phyloP scores from a whole-genome alignment of 2,888 invertebrate genomes.

The Athalia rosae region DNA sequence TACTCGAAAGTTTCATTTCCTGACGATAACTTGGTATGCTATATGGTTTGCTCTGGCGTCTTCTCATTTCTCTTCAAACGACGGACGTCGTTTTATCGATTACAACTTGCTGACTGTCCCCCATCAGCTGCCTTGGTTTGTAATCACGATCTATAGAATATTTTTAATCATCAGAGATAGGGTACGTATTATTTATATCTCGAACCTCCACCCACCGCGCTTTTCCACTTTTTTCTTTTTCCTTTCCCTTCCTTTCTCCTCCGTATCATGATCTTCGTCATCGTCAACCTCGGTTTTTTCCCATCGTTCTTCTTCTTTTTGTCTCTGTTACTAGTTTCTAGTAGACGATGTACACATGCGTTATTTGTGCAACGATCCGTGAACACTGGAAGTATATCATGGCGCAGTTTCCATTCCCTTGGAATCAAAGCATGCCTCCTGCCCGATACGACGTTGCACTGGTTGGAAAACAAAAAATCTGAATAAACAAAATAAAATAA shows the following conservation, averaged over 20 bases:
- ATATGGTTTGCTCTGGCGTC: background rate
- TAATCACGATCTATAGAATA: background rate
- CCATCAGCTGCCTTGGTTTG: too few species aligned
- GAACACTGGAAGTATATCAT: too few species aligned
- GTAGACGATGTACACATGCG: too few species aligned
- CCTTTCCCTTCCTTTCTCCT: background rate
- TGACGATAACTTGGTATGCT: slow-evolving; percentile 10
- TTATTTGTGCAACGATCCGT: too few species aligned
- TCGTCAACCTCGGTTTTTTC: background rate
- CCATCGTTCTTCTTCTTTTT: background rate
- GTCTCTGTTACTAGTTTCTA: too few species aligned
- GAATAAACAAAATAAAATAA: too few species aligned
- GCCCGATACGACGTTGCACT: too few species aligned
- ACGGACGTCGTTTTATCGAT: background rate
- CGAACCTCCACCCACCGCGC: background rate
- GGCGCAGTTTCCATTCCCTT: too few species aligned
- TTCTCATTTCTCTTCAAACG: background rate
- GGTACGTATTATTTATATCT: background rate
- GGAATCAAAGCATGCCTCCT: too few species aligned
- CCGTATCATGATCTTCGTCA: background rate
- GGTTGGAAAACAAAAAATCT: too few species aligned
- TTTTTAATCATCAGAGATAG: background rate
- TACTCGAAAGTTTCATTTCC: slow-evolving; percentile 23
- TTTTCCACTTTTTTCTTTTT: background rate
- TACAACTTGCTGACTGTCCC: background rate